Conservation (phyloP, 2,888 invertebrate genomes). For the Petrolisthes cinctipes region DNA sequence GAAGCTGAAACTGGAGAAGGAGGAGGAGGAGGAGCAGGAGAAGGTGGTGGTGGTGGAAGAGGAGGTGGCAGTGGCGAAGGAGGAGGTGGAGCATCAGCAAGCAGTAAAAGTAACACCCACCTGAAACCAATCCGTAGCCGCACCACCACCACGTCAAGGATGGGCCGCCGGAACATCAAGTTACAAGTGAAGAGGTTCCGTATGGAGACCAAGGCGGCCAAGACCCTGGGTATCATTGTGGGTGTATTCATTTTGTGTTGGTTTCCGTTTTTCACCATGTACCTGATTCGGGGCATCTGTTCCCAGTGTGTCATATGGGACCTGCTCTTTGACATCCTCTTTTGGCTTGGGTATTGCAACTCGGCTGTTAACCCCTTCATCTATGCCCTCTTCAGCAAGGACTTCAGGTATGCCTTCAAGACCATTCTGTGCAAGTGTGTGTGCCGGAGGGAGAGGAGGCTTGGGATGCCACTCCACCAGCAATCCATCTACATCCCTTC, state of each 20-base stretch:
- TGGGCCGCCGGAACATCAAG: conserved; percentile 91
- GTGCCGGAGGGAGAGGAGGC: conserved; percentile 49
- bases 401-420: conserved; percentile 94
- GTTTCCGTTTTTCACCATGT: conserved; percentile 98
- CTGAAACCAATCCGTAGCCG: conserved; percentile 22
- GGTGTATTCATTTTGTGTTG: conserved; percentile 96
- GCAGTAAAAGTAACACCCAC: neutral
- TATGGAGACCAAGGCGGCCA: conserved; percentile 97
- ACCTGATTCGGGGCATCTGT: conserved; percentile 97
- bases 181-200: conserved; percentile 88
- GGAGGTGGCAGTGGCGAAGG: neutral
- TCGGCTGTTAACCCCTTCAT: conserved; percentile 96
- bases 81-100: neutral
- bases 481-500: conserved; percentile 61
- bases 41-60: neutral
- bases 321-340: conserved; percentile 88
- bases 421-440: conserved; percentile 77
- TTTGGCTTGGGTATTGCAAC: conserved; percentile 98
- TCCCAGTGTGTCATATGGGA: conserved; percentile 92
- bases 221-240: conserved; percentile 98
- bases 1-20: neutral
- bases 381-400: conserved; percentile 93
- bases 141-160: conserved; percentile 46
- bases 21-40: neutral
- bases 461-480: conserved; percentile 41